Evolutionary conservation across 2,888 invertebrate species (phyloP), one percentile per base, ranked within the genome.

Genomic region (Macrophya annulata): DNA sequence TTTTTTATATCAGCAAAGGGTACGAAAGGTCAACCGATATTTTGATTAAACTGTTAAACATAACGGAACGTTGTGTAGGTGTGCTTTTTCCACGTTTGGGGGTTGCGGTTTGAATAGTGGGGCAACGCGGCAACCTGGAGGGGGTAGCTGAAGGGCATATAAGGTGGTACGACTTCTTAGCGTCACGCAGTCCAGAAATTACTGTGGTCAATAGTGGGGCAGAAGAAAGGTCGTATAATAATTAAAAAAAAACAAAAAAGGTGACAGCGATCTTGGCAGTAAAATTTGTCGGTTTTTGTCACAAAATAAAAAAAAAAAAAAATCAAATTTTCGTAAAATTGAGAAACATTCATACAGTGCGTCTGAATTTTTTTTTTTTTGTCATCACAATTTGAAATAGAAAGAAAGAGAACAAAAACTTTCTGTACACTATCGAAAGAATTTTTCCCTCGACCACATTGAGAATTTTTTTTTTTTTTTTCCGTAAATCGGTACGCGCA

Each of bases 111-210:
- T 40, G 37, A 68, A 76, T 84, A 81, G 85, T 79, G 77, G 85
- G 81, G 81, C 62, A 15, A 21, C 21, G 17, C 17, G 21, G 71
- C 1, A 12, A 31, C 4, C 17, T 65, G 71, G 88, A 87, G 88
- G 89, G 89, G 88, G 87, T 89, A 85, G 85, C 87, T 89, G 85
- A 89, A 92, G 90, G 87, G 91, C 91, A 92, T 92, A 93, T 92
- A 93, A 93, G 90, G 91, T 90, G 90, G 91, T 90, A 89, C 88
- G 88, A 90, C 91, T 90, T 88, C 90, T 91, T 90, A 90, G 89
- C 88, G 87, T 89, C 91, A 91, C 91, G 92, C 92, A 93, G 92
- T 93, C 88, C 89, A 89, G 85, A 87, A 89, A 89, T 88, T 87
- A 88, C 71, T 37, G 71, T 68, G 83, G 68, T 83, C 71, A 83